A percentile compares a stretch with the other conserved stretches of the same genome.
These are phyloP conservation scores for Plectrocnemia conspersa DNA, from an alignment of 1,140 invertebrate species.

Conservation along the genomic window DNA sequence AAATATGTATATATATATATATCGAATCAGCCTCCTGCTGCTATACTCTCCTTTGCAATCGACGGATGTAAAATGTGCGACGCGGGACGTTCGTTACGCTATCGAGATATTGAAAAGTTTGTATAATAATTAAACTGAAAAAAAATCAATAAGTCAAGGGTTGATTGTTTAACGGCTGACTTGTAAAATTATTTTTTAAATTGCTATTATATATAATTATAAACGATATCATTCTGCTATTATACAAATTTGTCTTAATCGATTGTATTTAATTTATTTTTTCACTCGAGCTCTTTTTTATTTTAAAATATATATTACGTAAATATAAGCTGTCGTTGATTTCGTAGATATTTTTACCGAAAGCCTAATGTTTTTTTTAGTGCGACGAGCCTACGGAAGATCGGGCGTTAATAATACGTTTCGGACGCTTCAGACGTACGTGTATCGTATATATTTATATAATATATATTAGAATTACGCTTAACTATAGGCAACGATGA, in stretches of 20 bases:
- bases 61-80: neutral
- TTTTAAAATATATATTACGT: too few relatives aligned
- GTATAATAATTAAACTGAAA: constrained; percentile 28
- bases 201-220: constrained; percentile 12
- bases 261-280: constrained; percentile 18
- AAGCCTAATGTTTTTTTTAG: constrained; percentile 20
- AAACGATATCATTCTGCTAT: neutral
- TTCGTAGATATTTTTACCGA: constrained; percentile 14
- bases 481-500: constrained; percentile 19
- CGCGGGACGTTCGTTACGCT: constrained; percentile 26
- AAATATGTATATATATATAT: constrained; percentile 26
- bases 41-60: neutral
- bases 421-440: constrained; percentile 20
- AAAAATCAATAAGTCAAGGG: constrained; percentile 32
- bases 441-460: constrained; percentile 13
- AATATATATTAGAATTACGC: constrained; percentile 24
- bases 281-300: too few relatives aligned
- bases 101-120: constrained; percentile 35
- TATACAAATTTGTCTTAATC: constrained; percentile 1
- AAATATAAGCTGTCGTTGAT: constrained; percentile 10
- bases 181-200: constrained; percentile 21
- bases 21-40: constrained; percentile 12
- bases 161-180: constrained; percentile 32
- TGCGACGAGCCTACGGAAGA: constrained; percentile 10
- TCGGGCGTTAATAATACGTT: constrained; percentile 18